Evolutionary conservation across 2,113 vertebrate species (phyloP), one percentile per base, ranked within the genome.

Genomic region (Pachypanchax playfairii): DNA sequence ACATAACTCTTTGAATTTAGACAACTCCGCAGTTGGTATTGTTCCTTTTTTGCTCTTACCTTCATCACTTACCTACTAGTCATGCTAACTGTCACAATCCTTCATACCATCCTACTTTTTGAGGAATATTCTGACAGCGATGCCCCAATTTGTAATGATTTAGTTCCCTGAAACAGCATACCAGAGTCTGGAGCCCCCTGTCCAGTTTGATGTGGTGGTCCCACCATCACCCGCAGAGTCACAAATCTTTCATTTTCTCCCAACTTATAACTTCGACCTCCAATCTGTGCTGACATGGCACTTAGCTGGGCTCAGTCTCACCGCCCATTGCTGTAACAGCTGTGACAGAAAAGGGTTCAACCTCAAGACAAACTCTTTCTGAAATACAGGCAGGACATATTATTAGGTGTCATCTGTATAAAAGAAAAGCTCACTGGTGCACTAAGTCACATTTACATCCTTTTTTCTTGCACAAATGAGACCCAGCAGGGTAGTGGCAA

Each of bases 1-100:
- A 73, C 49, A 50, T 71, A 72, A 49, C 68, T 80, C 70, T 80
- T 67, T 77, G 44, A 73, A 65, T 79, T 85, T 66, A 38, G 44
- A 66, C 70, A 43, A 70, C 56, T 80, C 64, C 73, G 42, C 62
- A 67, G 53, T 75, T 83, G 54, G 62, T 66, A 76, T 78, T 75
- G 60, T 55, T 70, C 58, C 28, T n/a, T 59, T 63, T 52, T 64
- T 70, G 52, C 66, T 62, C 41, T 59, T 51, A 24, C 47, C 47
- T 51, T 29, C 44, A 65, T 76, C 60, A 61, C 38, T 67, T 33
- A 48, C 64, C 63, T 54, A 31, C 43, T 33, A 13, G 36, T 74
- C 66, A 73, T 41, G 31, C 65, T 51, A 29, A 68, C 56, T 69
- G 20, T 44, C 53, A 56, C 52, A 51, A 63, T 47, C 55, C 43